Evolutionary conservation across 1,140 invertebrate species (phyloP), one percentile per base, ranked within the genome.

Genomic region (Melipona quadrifasciata): DNA sequence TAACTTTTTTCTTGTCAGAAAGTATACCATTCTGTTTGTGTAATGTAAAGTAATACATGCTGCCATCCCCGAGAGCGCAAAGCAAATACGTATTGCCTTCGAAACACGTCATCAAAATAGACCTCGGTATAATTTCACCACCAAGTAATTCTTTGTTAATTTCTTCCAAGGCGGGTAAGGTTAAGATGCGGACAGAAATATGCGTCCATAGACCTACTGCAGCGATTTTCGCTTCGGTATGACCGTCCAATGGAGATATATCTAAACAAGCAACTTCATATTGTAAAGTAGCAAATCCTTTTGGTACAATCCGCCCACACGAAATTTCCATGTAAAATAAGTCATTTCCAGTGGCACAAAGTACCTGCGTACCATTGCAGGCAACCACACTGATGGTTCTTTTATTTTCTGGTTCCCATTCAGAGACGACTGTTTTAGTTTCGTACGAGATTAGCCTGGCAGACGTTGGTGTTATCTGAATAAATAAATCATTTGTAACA

Each of bases 161-260:
- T 91, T 97, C 97, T 85, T 97, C 96, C 31, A 99, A 95, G 68
- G 96, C 95, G 0, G 98, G 98, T 72, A 99, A 91, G 10, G 96
- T 96, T 19, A 99, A 95, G 64, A 99, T 96, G 31, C 98, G 95
- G 39, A 98, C 98, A 0, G 98, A 99, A 88, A 99, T 99, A 91
- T 99, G 99, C 17, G 98, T 99, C 99, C 99, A 99, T 31, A 99
- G 95, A 0, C 99, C 99, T 61, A 99, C 98, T 31, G 98, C 98
- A 61, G 98, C 97, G 21, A 99, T 95, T 61, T 97, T 96, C 0
- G 97, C 96, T 77, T 96, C 96, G 0, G 91, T 96, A 2, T 93
- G 92, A 47, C 95, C 95, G 84, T 96, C 96, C 5, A 99, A 94
- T 0, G 98, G 98, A 12, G 97, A 98, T 27, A 99, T 96, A 94